These are phyloP conservation scores for Dexiosoma caninum DNA, from an alignment of 2,888 invertebrate species.

Conservation along the genomic window DNA sequence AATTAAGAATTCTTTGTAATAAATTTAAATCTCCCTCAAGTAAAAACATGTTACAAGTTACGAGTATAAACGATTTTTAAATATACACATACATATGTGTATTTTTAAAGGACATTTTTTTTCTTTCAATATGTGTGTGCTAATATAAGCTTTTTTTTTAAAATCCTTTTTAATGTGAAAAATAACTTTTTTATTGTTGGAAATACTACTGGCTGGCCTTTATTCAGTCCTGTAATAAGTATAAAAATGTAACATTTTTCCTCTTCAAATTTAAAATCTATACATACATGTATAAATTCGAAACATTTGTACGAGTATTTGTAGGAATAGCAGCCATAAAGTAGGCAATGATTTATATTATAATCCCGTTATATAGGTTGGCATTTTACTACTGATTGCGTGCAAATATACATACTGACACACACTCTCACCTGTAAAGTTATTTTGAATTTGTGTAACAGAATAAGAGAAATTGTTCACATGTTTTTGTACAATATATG, in stretches of 20 bases:
- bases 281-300: not conserved
- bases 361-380: constrained; percentile 71
- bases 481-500: constrained; percentile 1
- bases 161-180: not conserved
- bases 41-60: not conserved
- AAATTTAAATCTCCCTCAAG: not conserved
- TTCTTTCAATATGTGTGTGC: too few species aligned
- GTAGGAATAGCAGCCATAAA: constrained; percentile 64
- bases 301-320: constrained; percentile 7
- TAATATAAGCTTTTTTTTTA: not conserved
- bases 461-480: not conserved
- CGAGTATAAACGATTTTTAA: not conserved
- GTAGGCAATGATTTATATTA: constrained; percentile 70
- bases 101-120: too few species aligned
- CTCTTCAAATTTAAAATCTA: not conserved
- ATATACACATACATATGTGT: not conserved
- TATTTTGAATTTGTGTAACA: constrained; percentile 11
- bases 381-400: constrained; percentile 69
- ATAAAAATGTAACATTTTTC: not conserved
- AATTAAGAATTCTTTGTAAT: constrained; percentile 8
- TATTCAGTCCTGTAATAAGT: not conserved
- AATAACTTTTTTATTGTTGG: not conserved
- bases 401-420: not conserved
- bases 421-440: not conserved
- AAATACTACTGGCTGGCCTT: not conserved